A percentile compares a stretch with the other conserved stretches of the same genome.
These are phyloP conservation scores for Neosilurus hyrtlii DNA, from an alignment of 2,797 vertebrate species.

Conservation along the genomic window DNA sequence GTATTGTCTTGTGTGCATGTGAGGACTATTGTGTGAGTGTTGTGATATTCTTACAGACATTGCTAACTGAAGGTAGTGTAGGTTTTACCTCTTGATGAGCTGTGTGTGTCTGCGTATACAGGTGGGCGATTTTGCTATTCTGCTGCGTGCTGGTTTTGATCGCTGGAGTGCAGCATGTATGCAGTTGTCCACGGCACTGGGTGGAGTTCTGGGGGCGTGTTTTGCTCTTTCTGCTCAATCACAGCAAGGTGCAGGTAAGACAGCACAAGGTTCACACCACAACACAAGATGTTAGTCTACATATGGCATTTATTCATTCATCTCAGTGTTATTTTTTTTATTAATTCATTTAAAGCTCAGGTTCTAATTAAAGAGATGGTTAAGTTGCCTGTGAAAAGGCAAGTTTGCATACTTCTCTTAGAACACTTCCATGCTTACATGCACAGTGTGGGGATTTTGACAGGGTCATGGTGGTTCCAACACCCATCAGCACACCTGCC, in stretches of 20 bases:
- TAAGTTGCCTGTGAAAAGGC: too few species aligned
- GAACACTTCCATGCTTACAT: too few species aligned
- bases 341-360: too few species aligned
- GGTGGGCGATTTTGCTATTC: conserved; percentile 97
- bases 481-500: too few species aligned
- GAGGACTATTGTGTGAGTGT: not conserved
- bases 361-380: too few species aligned
- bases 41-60: not conserved
- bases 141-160: conserved; percentile 96
- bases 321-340: too few species aligned
- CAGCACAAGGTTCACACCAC: not conserved
- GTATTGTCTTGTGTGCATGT: not conserved
- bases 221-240: conserved; percentile 91
- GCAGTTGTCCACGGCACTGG: conserved; percentile 91
- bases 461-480: too few species aligned
- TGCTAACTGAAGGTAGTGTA: not conserved
- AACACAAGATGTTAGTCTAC: not conserved
- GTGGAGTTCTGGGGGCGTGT: conserved; percentile 87
- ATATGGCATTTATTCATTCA: not conserved
- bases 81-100: not conserved
- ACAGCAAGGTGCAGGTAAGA: conserved; percentile 86
- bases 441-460: too few species aligned
- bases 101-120: conserved; percentile 57
- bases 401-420: too few species aligned
- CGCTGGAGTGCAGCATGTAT: conserved; percentile 95